Evolutionary conservation across 2,888 invertebrate genomes (phyloP).

Genomic region (Arrhopalites spinosus): DNA sequence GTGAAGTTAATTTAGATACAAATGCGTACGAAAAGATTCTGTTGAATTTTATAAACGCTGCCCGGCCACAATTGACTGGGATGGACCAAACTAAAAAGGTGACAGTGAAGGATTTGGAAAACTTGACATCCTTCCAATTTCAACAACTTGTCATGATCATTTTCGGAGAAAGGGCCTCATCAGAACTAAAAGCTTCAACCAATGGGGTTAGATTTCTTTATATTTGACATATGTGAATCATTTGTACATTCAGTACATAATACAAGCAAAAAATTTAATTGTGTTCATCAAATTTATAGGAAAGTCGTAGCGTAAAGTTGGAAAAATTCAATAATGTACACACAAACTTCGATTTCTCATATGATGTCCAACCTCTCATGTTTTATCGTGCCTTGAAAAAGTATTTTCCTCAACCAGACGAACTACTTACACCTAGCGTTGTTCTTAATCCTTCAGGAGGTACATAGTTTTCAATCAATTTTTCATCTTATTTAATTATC

Average conservation of each 20-base stretch:
- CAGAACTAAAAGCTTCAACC: neutral
- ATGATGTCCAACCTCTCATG: neutral
- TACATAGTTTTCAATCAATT: neutral
- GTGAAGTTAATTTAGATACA: neutral
- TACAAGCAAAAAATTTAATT: neutral
- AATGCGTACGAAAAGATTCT: neutral
- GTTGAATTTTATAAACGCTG: neutral
- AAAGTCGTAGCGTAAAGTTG: neutral
- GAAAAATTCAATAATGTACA: neutral
- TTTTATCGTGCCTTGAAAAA: neutral
- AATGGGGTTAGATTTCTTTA: neutral
- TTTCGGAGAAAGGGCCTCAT: neutral
- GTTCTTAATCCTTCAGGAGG: neutral
- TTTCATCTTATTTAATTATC: neutral
- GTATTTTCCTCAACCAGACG: neutral
- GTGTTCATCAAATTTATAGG: too few species aligned
- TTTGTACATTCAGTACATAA: neutral
- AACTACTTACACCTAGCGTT: neutral
- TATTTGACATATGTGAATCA: neutral
- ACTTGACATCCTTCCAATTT: neutral
- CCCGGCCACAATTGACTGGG: neutral
- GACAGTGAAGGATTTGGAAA: neutral
- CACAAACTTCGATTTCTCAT: neutral
- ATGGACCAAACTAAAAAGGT: neutral
- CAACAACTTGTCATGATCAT: neutral